Evolutionary conservation across 2,113 vertebrate genomes (phyloP).

Genomic region (Cercopithecus mona): DNA sequence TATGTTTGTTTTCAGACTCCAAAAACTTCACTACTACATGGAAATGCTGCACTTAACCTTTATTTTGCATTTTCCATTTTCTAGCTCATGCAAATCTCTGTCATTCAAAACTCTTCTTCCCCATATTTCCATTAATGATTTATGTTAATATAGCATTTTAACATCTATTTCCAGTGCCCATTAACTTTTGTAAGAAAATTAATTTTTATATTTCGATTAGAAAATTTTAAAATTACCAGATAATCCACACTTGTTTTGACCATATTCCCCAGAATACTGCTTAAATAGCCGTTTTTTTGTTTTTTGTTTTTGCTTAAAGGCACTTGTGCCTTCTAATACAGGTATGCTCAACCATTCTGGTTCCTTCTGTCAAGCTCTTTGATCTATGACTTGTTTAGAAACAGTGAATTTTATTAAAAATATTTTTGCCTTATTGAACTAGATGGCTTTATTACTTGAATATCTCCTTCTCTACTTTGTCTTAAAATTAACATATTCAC

Average conservation of each 20-base stretch:
- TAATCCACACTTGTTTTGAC: not conserved
- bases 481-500: constrained; percentile 33
- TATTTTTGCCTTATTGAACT: not conserved
- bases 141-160: not conserved
- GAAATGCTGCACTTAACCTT: not conserved
- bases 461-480: not conserved
- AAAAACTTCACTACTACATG: not conserved
- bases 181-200: not conserved
- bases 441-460: not conserved
- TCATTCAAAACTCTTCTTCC: not conserved
- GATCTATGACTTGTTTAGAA: not conserved
- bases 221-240: not conserved
- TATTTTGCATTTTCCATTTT: not conserved
- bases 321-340: not conserved
- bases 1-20: not conserved
- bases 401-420: constrained; percentile 5
- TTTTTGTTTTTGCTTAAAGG: not conserved
- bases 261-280: not conserved
- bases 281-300: not conserved
- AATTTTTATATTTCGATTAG: not conserved
- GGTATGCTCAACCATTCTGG: not conserved
- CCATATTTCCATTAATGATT: not conserved
- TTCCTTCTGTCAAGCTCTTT: not conserved
- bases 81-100: not conserved
- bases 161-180: not conserved